phyloP scores from a whole-genome alignment of 1,140 invertebrate genomes.

The Cecropterus lyciades region DNA sequence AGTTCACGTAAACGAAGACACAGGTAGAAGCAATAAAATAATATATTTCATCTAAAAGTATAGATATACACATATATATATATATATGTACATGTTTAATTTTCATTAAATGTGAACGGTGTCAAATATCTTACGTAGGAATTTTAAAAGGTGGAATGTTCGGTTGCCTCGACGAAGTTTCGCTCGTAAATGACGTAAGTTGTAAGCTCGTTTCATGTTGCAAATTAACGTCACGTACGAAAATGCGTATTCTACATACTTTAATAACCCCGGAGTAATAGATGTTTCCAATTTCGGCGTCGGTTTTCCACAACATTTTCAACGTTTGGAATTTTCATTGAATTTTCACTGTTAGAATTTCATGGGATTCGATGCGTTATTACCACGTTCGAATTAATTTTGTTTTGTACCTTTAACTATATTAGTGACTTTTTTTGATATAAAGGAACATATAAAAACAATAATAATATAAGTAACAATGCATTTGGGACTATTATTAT shows the following conservation, averaged over 20 bases:
- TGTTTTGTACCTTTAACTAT: too few species aligned
- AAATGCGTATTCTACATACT: slow-evolving; percentile 60
- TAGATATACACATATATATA: too few species aligned
- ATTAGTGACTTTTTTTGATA: too few species aligned
- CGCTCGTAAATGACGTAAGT: slow-evolving; percentile 60
- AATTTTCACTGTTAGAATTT: too few species aligned
- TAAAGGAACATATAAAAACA: too few species aligned
- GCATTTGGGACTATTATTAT: too few species aligned
- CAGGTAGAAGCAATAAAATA: too few species aligned
- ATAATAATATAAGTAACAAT: too few species aligned
- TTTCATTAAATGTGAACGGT: slow-evolving; percentile 36
- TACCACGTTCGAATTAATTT: too few species aligned
- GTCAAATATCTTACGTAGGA: slow-evolving; percentile 57
- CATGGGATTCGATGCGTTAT: too few species aligned
- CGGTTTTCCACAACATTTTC: slow-evolving; percentile 11
- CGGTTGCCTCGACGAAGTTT: slow-evolving; percentile 49
- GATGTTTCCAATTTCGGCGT: slow-evolving; percentile 7
- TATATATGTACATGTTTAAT: neutral
- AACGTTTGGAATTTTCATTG: neutral
- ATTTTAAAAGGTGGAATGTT: slow-evolving; percentile 55
- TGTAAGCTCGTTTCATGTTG: slow-evolving; percentile 54
- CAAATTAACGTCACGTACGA: slow-evolving; percentile 59
- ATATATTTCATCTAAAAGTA: too few species aligned
- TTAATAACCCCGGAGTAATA: slow-evolving; percentile 45
- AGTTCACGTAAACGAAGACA: too few species aligned